These are phyloP conservation scores for Pachycephala philippinensis DNA, from an alignment of 2,113 vertebrate genomes.

Conservation along the genomic window DNA sequence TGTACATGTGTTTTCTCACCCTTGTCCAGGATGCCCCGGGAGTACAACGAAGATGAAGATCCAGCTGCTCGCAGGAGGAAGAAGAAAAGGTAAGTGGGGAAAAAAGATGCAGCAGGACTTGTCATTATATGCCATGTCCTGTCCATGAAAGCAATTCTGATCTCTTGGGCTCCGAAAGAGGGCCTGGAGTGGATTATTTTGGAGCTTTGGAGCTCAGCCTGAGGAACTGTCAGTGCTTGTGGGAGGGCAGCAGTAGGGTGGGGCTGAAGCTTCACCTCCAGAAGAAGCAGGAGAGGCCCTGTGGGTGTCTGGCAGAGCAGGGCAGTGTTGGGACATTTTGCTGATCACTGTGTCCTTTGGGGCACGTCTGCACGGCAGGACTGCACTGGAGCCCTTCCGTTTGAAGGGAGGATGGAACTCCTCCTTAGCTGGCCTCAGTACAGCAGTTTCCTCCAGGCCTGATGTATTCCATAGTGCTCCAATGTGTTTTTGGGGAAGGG, in stretches of 20 bases:
- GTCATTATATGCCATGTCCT: rapidly evolving
- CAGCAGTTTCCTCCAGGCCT: not conserved
- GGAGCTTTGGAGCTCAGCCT: not conserved
- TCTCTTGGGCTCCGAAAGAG: not conserved
- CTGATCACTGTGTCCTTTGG: not conserved
- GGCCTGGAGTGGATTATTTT: not conserved
- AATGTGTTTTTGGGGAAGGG: not conserved
- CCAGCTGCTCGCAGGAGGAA: conserved; percentile 95
- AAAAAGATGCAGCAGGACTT: not conserved
- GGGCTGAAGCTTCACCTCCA: not conserved
- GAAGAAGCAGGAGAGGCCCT: not conserved
- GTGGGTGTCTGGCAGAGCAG: not conserved
- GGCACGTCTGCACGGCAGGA: rapidly evolving
- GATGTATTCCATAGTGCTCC: not conserved
- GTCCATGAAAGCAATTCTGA: not conserved
- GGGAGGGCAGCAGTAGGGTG: not conserved
- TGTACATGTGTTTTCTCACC: not conserved
- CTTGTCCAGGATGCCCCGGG: conserved; percentile 91
- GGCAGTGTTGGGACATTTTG: not conserved
- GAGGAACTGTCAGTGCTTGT: not conserved
- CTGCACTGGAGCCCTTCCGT: not conserved
- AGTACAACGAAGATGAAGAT: conserved; percentile 98
- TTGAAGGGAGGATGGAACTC: not conserved
- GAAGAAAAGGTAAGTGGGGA: conserved; percentile 87
- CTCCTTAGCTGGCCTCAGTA: not conserved